These are phyloP conservation scores for Carettochelys insculpta DNA, from an alignment of 2,113 vertebrate genomes.

Conservation along the genomic window DNA sequence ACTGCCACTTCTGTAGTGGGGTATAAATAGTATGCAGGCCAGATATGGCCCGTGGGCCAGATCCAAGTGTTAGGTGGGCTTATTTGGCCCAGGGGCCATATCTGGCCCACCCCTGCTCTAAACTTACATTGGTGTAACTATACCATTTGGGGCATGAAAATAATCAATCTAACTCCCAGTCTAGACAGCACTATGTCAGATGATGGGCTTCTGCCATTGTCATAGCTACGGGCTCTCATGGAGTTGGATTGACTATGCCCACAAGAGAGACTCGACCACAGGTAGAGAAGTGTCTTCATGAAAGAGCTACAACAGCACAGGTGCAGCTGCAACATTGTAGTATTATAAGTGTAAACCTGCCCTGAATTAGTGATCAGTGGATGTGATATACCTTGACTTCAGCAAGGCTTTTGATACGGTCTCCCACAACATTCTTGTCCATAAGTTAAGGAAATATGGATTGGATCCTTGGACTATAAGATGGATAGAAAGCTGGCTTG, in stretches of 20 bases:
- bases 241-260: background rate
- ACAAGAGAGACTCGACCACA: background rate
- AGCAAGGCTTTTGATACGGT: no score
- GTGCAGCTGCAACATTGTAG: background rate
- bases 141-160: background rate
- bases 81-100: no score
- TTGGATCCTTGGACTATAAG: no score
- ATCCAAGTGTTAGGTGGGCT: no score
- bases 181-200: background rate
- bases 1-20: no score
- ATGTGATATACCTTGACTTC: no score
- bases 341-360: background rate
- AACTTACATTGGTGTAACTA: background rate
- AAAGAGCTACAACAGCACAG: background rate
- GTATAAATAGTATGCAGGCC: no score
- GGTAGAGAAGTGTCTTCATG: background rate
- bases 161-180: background rate
- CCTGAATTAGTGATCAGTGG: background rate
- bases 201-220: background rate
- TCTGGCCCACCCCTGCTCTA: no score
- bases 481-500: no score
- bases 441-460: no score
- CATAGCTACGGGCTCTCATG: background rate
- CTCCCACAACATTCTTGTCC: no score
- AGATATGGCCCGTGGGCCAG: no score